These are phyloP conservation scores for Beaufortia kweichowensis DNA, from an alignment of 2,113 vertebrate species.

Conservation along the genomic window DNA sequence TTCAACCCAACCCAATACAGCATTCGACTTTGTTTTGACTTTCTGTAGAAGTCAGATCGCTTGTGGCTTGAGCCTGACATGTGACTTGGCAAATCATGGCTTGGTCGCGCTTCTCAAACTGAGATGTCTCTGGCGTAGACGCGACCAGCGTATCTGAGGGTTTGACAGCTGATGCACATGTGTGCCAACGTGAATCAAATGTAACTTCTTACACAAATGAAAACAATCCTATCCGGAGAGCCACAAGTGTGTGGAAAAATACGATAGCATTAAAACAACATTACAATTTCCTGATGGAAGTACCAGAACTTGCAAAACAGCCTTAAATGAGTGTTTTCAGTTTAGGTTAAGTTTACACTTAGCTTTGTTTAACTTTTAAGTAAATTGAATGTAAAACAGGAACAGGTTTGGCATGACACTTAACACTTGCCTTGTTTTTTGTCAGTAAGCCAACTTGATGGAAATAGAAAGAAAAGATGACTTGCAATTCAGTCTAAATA, in stretches of 20 bases:
- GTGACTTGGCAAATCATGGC: constrained; percentile 10
- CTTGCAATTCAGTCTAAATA: neutral
- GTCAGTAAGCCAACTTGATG: too few relatives aligned
- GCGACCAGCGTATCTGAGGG: neutral
- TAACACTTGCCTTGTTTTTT: too few relatives aligned
- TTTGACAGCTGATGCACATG: constrained; percentile 7
- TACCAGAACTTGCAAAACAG: neutral
- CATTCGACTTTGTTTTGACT: neutral
- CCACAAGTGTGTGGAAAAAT: neutral
- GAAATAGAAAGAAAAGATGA: neutral
- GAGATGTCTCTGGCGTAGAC: neutral
- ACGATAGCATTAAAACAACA: neutral
- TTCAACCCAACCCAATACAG: neutral
- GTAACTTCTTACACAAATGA: neutral
- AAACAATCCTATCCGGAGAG: neutral
- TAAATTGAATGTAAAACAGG: neutral
- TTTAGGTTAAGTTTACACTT: neutral
- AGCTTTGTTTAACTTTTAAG: too few relatives aligned
- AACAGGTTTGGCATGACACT: too few relatives aligned
- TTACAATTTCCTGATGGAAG: neutral
- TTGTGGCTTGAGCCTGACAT: constrained; percentile 2
- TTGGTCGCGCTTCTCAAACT: neutral
- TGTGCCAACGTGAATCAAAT: too few relatives aligned
- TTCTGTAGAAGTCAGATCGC: neutral
- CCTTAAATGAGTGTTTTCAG: too few relatives aligned